Percentiles rank a stretch among this genome's conserved stretches.
Evolutionary conservation across 1,140 invertebrate genomes (phyloP).

Genomic region (Goniozus legneri): DNA sequence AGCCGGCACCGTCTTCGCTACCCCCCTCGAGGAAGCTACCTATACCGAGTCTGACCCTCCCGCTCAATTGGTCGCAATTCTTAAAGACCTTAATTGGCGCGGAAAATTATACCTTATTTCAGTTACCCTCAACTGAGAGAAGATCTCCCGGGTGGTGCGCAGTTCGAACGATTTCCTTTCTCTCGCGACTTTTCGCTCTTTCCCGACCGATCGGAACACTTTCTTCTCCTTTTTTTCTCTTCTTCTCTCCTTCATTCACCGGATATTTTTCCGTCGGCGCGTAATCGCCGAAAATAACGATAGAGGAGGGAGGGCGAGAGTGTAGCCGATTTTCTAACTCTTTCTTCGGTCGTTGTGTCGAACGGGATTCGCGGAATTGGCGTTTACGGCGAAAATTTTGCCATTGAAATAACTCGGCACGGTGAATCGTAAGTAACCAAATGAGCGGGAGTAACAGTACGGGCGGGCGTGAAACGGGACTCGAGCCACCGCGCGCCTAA

Average conservation of each 20-base stretch:
- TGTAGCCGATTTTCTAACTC: too few species aligned
- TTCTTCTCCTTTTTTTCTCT: conserved; percentile 13
- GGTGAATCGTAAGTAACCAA: background rate
- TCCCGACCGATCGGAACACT: conserved; percentile 2
- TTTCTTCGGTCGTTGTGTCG: too few species aligned
- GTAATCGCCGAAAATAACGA: background rate
- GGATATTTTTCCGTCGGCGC: conserved; percentile 14
- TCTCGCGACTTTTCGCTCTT: background rate
- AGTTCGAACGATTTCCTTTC: too few species aligned
- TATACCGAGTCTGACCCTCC: conserved; percentile 51
- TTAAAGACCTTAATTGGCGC: conserved; percentile 58
- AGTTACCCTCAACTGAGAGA: conserved; percentile 30
- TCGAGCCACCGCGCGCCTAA: conserved; percentile 12
- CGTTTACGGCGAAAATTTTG: background rate
- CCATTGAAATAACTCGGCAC: background rate
- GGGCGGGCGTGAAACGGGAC: too few species aligned
- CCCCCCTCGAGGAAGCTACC: too few species aligned
- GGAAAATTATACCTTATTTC: conserved; percentile 56
- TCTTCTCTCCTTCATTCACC: conserved; percentile 3
- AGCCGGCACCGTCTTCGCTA: too few species aligned
- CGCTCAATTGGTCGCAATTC: conserved; percentile 56
- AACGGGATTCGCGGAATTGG: too few species aligned
- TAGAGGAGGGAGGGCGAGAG: too few species aligned
- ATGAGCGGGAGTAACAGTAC: background rate
- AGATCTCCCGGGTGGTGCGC: background rate